Evolutionary conservation across 2,113 vertebrate genomes (phyloP), one percentile per base, ranked within the genome.

Genomic region (Sapayoa aenigma): DNA sequence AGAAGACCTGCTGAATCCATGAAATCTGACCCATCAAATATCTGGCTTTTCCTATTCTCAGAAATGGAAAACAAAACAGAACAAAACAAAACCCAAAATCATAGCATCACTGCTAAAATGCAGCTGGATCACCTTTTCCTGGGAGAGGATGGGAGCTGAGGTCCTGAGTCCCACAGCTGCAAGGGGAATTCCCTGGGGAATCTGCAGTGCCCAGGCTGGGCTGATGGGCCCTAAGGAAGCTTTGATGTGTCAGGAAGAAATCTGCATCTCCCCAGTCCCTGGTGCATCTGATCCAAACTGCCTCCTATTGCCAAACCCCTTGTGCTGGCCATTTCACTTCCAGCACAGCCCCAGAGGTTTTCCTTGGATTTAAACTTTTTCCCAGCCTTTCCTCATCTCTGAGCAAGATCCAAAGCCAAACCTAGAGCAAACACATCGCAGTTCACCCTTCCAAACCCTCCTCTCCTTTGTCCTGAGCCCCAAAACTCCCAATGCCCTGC

Each of bases 341-440:
- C 50, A 58, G 35, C 33, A 10, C 22, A 39, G 33, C 56, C 30
- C 31, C 60, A 41, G 55, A 21, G 60, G 1, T 50, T 67, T 46
- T 14, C 30, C 23, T 68, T 12, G 14, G 49, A 20, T 59, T 71
- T 49, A 46, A 56, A 11, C 23, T n/a, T 30, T 23, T 55, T 28
- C 65, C 46, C 68, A 41, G 24, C 14, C 59, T 28, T 13, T 28
- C 17, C 39, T 49, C 47, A 8, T 11, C 44, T 27, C 42, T 4
- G 15, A 31, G 20, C 20, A 16, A 44, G 42, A 74, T 74, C n/a
- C 37, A 27, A 52, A 68, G 22, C 12, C 21, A 52, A 69, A 63
- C 2, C 0, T 50, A 46, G 28, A 71, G 31, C 28, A 12, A 72
- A 42, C 1, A 0, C 25, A 2, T 49, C 6, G 7, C 11, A 3